Evolutionary conservation across 2,113 vertebrate genomes (phyloP).

Genomic region (Microtus ochrogaster): DNA sequence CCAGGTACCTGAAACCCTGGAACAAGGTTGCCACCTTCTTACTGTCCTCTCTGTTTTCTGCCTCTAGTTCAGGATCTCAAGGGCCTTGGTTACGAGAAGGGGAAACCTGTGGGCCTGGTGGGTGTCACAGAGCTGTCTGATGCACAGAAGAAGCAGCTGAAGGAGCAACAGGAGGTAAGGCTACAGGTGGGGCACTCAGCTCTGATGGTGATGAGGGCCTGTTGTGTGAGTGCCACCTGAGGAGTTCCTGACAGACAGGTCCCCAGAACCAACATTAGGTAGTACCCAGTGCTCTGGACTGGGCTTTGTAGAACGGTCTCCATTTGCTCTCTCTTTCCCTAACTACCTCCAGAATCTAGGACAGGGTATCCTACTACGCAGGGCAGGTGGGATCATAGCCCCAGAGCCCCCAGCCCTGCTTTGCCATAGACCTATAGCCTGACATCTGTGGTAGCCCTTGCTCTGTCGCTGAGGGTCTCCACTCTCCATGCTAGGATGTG

Average conservation of each 20-base stretch:
- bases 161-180: conserved; percentile 97
- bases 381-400: not conserved
- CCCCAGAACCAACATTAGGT: not conserved
- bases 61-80: conserved; percentile 94
- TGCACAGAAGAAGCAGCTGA: conserved; percentile 96
- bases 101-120: conserved; percentile 96
- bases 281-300: not conserved
- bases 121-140: conserved; percentile 97
- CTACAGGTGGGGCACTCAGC: not conserved
- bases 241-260: not conserved
- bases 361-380: not conserved
- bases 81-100: conserved; percentile 96
- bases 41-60: not conserved
- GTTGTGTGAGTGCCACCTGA: not conserved
- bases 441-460: not conserved
- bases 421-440: not conserved
- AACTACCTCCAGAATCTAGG: not conserved
- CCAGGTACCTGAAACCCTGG: not conserved
- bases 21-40: not conserved
- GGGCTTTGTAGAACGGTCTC: not conserved
- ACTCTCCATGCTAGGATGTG: no score
- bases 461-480: not conserved
- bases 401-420: not conserved
- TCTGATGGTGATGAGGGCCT: not conserved
- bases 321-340: not conserved